phyloP scores from a whole-genome alignment of 30 jellyfish, hydroid and myxozoan genomes.

The Sanderia malayensis region DNA sequence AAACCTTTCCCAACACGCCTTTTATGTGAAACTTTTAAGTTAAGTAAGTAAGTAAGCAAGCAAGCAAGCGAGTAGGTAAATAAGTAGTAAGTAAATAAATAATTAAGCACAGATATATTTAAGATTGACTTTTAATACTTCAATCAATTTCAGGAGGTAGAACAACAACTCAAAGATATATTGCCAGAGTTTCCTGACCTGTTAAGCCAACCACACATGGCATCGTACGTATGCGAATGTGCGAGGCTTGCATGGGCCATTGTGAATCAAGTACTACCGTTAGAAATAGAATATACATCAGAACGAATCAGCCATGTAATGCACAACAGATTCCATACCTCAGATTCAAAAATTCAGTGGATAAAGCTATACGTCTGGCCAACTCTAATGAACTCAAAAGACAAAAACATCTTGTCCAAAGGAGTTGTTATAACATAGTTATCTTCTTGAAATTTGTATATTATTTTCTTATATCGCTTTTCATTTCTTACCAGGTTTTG shows the following conservation, averaged over 20 bases:
- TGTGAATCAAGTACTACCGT: slow-evolving; percentile 81
- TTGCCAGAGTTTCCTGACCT: slow-evolving; percentile 83
- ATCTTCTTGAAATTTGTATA: too few relatives aligned
- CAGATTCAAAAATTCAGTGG: slow-evolving; percentile 71
- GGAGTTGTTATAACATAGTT: slow-evolving; percentile 92
- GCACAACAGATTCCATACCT: slow-evolving; percentile 85
- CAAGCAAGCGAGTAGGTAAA: too few relatives aligned
- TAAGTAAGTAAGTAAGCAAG: too few relatives aligned
- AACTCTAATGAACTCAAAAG: slow-evolving; percentile 67
- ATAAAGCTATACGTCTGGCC: slow-evolving; percentile 91
- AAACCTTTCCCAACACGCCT: too few relatives aligned
- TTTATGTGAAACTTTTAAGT: too few relatives aligned
- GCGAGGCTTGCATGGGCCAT: slow-evolving; percentile 91
- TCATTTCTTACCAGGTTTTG: too few relatives aligned
- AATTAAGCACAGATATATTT: too few relatives aligned
- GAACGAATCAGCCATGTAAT: slow-evolving; percentile 64
- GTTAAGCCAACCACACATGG: slow-evolving; percentile 71
- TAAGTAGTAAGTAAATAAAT: too few relatives aligned
- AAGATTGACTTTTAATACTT: too few relatives aligned
- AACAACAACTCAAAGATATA: slow-evolving; percentile 76
- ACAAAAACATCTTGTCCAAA: slow-evolving; percentile 65
- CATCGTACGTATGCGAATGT: slow-evolving; percentile 81
- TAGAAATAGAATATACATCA: slow-evolving; percentile 83
- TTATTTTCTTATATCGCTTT: too few relatives aligned
- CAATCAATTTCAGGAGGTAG: slow-evolving; percentile 83